Evolutionary conservation across 2,888 invertebrate species (phyloP), one percentile per base, ranked within the genome.

Genomic region (Allolobophora icterica): DNA sequence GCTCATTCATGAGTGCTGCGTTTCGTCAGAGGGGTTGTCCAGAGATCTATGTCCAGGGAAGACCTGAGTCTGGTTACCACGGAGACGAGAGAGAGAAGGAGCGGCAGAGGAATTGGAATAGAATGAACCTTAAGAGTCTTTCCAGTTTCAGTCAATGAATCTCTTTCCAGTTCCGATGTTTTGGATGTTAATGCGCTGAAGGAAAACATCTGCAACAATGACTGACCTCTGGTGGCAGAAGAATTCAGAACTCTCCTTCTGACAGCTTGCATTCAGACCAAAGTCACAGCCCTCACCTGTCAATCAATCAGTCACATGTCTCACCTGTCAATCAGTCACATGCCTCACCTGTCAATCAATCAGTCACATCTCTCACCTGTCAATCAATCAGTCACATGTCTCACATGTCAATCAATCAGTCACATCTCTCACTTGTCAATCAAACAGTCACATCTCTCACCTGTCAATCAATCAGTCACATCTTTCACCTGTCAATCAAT

Each of bases 191-290:
- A 71, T 71, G 5, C 58, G n/a, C n/a, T n/a, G n/a, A n/a, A 58
- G 13, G 40, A 40, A 40, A 40, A 42, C 15, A 52, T 21, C n/a
- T 71, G 8, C 1, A n/a, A 11, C 71, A 71, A n/a, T 0, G 11
- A 91, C 93, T 93, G 91, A 87, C 87, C 87, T 87, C 24, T 8
- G 87, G 11, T 87, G 87, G 87, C 87, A 87, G 38, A 87, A 87
- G 87, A 35, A 87, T n/a, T 0, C 21, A 87, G 87, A 87, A 8
- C 30, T n/a, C 8, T 71, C 71, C 3, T 30, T 1, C 30, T 24
- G 87, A 87, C 87, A 87, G 38, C 17, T 87, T 34, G 87, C 35
- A 38, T 17, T 35, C 38, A 87, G 87, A 87, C 87, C 87, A 38
- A 87, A 87, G 24, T 87, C 34, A 87, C 87, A 87, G 21, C 87